These are phyloP conservation scores for Ptychoptera albimana DNA, from an alignment of 2,888 invertebrate species.

Conservation along the genomic window DNA sequence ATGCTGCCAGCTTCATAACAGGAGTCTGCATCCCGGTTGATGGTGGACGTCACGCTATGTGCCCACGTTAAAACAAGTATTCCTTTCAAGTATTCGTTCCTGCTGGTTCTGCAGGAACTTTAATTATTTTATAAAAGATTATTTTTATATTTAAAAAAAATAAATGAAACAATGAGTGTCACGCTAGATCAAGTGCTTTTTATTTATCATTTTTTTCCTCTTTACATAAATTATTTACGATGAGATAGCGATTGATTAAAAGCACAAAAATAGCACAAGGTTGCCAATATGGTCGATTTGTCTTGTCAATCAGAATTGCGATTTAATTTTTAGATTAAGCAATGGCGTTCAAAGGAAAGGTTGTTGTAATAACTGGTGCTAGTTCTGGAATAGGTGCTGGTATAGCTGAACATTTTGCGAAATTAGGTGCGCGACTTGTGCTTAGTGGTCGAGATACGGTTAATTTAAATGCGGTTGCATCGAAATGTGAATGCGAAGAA, in stretches of 20 bases:
- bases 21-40: slow-evolving; percentile 57
- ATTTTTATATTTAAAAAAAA: too few relatives aligned
- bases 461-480: slow-evolving; percentile 40
- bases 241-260: too few relatives aligned
- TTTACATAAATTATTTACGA: too few relatives aligned
- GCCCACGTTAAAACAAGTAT: slow-evolving; percentile 40
- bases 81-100: slow-evolving; percentile 28
- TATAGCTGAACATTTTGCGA: slow-evolving; percentile 44
- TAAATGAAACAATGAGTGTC: too few relatives aligned
- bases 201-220: too few relatives aligned
- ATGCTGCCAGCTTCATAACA: slow-evolving; percentile 50
- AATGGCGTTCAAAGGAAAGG: slow-evolving; percentile 23
- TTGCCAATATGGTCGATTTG: too few relatives aligned
- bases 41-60: slow-evolving; percentile 40
- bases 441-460: slow-evolving; percentile 47
- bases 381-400: slow-evolving; percentile 52
- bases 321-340: too few relatives aligned
- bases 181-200: too few relatives aligned
- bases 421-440: slow-evolving; percentile 38
- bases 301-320: too few relatives aligned
- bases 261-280: too few relatives aligned
- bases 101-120: too few relatives aligned
- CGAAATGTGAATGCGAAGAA: slow-evolving; percentile 31
- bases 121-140: too few relatives aligned
- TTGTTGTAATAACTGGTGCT: slow-evolving; percentile 41